A percentile compares a stretch with the other conserved stretches of the same genome.
These are phyloP conservation scores for Meleagris gallopavo DNA, from an alignment of 2,113 vertebrate species.

Conservation along the genomic window DNA sequence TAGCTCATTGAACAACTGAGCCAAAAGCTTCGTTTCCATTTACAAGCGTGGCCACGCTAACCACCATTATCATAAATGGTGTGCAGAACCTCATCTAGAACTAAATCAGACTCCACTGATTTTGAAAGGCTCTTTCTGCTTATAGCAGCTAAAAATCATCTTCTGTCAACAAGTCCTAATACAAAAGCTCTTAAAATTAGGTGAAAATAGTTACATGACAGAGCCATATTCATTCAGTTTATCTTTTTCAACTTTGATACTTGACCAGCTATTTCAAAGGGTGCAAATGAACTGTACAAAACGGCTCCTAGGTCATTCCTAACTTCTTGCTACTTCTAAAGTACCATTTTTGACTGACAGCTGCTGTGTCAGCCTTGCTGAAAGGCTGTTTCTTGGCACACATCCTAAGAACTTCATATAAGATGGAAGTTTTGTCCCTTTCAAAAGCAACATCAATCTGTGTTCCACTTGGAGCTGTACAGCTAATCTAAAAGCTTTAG, in stretches of 20 bases:
- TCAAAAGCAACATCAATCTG: background rate
- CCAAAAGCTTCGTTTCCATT: background rate
- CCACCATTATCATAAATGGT: fast-evolving
- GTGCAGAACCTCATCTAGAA: background rate
- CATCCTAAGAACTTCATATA: fast-evolving
- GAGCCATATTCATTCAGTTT: background rate
- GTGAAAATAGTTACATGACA: background rate
- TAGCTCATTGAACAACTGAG: background rate
- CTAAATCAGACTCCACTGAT: fast-evolving
- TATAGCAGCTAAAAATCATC: background rate
- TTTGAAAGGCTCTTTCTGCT: too few relatives aligned
- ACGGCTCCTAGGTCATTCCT: background rate
- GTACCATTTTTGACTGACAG: too few relatives aligned
- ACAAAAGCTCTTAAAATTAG: background rate
- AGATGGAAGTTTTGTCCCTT: background rate
- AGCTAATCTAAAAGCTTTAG: fast-evolving
- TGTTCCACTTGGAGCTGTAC: background rate
- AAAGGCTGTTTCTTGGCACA: background rate
- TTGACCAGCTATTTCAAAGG: background rate
- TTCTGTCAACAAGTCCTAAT: background rate
- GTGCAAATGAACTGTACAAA: background rate
- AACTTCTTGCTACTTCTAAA: background rate
- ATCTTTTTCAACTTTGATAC: background rate
- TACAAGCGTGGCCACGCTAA: background rate
- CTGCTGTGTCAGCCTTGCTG: background rate